Evolutionary conservation across 2,888 invertebrate species (phyloP), one percentile per base, ranked within the genome.

Genomic region (Timema cristinae): DNA sequence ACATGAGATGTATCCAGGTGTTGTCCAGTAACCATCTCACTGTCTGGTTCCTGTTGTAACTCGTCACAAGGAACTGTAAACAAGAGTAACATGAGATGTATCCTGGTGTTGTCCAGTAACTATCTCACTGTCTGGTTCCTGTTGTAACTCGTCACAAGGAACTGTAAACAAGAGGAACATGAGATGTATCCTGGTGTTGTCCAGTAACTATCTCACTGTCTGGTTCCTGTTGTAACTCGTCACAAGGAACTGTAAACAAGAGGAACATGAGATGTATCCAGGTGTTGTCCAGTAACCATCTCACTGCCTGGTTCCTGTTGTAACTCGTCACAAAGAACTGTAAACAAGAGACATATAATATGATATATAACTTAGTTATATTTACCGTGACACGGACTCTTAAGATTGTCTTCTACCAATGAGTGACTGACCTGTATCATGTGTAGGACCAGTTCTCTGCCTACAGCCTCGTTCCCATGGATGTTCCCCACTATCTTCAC

Each of bases 401-500:
- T 32, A 32, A 32, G 32, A 32, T 1, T 32, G 32, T 32, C 32
- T 32, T 32, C 32, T 32, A 32, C 32, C 32, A 32, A 32, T 32
- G 32, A 32, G 32, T 32, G 32, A 61, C 75, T 77, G 79, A 84
- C 85, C 78, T 83, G 79, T 56, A 83, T 77, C 75, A 90, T 84
- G 75, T 87, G 86, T 5, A 90, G 81, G 66, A 91, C 81, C 73
- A 91, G 78, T 81, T 91, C 91, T 69, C 90, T 82, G 7, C 91
- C 91, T 7, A 89, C 87, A 0, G 86, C 84, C 80, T 88, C 91
- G 79, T 90, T 89, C 51, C 91, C 92, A 79, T 92, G 91, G 84
- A 92, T 90, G 80, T 91, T 91, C 50, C 86, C 91, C 59, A 92
- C 84, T 76, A 90, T 86, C 81, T 91, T 91, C 72, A 92, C 87